Evolutionary conservation across 1,140 invertebrate genomes (phyloP).

Genomic region (Copidosoma floridanum): DNA sequence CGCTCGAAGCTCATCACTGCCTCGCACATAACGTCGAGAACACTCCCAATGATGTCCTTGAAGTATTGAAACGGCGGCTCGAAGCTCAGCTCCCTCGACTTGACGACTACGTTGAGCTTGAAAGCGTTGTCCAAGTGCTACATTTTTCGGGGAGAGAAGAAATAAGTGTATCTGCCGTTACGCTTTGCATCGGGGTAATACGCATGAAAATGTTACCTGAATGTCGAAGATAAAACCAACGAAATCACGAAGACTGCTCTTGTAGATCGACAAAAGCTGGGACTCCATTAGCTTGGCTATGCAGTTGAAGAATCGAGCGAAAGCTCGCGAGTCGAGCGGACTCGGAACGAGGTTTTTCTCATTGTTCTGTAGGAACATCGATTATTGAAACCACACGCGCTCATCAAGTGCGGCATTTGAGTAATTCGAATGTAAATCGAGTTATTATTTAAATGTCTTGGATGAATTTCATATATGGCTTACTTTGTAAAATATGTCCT

Average conservation of each 20-base stretch:
- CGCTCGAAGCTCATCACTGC: slow-evolving; percentile 69
- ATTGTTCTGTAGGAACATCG: slow-evolving; percentile 61
- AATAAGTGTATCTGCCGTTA: too few species aligned
- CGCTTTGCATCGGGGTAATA: too few species aligned
- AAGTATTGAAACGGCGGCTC: slow-evolving; percentile 78
- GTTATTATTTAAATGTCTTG: background rate
- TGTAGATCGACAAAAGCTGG: slow-evolving; percentile 75
- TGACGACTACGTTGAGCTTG: slow-evolving; percentile 68
- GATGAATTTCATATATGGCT: slow-evolving; percentile 6
- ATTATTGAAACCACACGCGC: too few species aligned
- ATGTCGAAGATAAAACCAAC: slow-evolving; percentile 73
- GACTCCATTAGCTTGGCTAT: slow-evolving; percentile 83
- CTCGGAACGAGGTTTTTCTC: slow-evolving; percentile 76
- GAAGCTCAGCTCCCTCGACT: slow-evolving; percentile 70
- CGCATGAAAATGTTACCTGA: slow-evolving; percentile 58
- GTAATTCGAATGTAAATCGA: background rate
- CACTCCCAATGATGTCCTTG: slow-evolving; percentile 66
- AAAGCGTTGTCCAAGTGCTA: slow-evolving; percentile 51
- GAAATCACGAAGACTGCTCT: slow-evolving; percentile 75
- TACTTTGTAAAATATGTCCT: slow-evolving; percentile 59
- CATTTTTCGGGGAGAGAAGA: too few species aligned
- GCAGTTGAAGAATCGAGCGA: slow-evolving; percentile 82
- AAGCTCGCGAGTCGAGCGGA: slow-evolving; percentile 65
- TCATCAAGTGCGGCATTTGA: too few species aligned
- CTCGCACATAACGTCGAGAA: slow-evolving; percentile 72